A percentile compares a stretch with the other conserved stretches of the same genome.
These are phyloP conservation scores for Polietes domitor DNA, from an alignment of 2,888 invertebrate genomes.

Conservation along the genomic window DNA sequence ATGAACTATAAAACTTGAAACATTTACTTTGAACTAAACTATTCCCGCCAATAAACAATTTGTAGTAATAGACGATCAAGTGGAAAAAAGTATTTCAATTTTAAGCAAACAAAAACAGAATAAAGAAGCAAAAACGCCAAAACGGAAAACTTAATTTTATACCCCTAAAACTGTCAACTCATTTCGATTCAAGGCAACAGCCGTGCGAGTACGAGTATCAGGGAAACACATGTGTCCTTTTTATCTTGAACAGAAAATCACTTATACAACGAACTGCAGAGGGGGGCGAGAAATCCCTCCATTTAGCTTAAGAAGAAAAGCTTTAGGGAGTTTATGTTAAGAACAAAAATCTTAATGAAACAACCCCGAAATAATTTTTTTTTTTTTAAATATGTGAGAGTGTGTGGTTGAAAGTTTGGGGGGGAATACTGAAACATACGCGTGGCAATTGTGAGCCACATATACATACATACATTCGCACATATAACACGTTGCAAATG, in stretches of 20 bases:
- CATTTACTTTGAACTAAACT: neutral
- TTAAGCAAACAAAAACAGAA: neutral
- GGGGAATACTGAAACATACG: slow-evolving; percentile 27
- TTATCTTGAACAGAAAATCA: slow-evolving; percentile 53
- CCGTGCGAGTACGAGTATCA: too few species aligned
- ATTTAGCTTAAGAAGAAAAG: slow-evolving; percentile 36
- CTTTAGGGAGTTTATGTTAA: slow-evolving; percentile 47
- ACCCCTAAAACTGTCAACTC: neutral
- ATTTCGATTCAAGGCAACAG: neutral
- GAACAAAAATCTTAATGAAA: slow-evolving; percentile 39
- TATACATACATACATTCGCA: neutral
- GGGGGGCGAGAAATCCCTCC: slow-evolving; percentile 17
- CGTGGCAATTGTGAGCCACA: slow-evolving; percentile 44
- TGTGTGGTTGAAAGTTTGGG: slow-evolving; percentile 28
- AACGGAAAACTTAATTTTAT: slow-evolving; percentile 11
- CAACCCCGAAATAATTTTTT: slow-evolving; percentile 15
- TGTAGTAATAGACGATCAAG: neutral
- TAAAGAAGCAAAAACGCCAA: too few species aligned
- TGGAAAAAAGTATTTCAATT: neutral
- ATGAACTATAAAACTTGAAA: neutral
- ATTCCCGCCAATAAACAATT: neutral
- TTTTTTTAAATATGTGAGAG: slow-evolving; percentile 5
- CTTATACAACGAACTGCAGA: neutral
- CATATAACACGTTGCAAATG: neutral
- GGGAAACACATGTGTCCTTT: slow-evolving; percentile 50